These are phyloP conservation scores for Hassar affinis DNA, from an alignment of 2,113 vertebrate genomes.

Conservation along the genomic window DNA sequence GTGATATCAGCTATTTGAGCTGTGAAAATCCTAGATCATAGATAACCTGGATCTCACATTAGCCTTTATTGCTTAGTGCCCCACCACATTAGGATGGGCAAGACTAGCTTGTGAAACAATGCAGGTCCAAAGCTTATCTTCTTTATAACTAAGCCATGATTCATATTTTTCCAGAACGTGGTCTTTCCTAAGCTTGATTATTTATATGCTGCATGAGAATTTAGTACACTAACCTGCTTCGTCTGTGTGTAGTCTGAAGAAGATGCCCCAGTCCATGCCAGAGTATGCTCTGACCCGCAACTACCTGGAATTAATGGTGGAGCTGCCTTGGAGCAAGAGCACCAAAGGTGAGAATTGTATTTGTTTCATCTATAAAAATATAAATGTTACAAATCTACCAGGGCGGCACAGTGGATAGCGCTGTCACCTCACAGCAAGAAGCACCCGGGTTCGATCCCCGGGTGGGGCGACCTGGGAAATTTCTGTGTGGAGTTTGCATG, in stretches of 20 bases:
- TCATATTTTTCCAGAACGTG: background rate
- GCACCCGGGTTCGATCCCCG: too few relatives aligned
- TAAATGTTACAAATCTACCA: background rate
- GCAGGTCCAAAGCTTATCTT: background rate
- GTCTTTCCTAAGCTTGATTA: background rate
- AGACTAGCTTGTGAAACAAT: too few relatives aligned
- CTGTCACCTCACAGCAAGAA: too few relatives aligned
- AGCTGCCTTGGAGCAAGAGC: conserved; percentile 92
- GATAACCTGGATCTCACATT: background rate
- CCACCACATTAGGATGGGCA: background rate
- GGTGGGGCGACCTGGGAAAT: too few relatives aligned
- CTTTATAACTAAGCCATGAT: background rate
- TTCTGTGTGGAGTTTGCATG: too few relatives aligned
- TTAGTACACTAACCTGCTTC: background rate
- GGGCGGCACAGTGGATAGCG: too few relatives aligned
- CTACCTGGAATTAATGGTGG: conserved; percentile 97
- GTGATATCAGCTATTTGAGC: background rate
- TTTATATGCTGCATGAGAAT: background rate
- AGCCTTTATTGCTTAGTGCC: background rate
- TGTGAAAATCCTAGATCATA: background rate
- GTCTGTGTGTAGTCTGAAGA: conserved; percentile 81
- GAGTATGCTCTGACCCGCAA: conserved; percentile 93
- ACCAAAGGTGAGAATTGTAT: conserved; percentile 79
- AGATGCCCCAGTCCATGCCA: conserved; percentile 98
- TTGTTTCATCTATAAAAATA: background rate